Base-by-base conservation (phyloP, 2,797 vertebrate genomes). In the Poecilia gillii region DNA sequence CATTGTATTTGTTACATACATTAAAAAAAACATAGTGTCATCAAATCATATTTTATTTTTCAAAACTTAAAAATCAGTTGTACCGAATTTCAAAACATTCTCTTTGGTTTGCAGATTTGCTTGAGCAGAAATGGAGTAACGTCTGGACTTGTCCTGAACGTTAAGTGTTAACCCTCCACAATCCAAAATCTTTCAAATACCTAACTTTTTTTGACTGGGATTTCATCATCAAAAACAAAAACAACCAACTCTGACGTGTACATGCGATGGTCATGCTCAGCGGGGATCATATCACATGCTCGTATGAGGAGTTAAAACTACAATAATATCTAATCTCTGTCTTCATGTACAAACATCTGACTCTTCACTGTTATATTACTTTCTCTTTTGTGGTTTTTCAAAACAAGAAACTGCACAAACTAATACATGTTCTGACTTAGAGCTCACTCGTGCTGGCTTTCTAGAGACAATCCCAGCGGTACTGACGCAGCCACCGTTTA, bases 401-500 rank as follows among this genome's bases (percentile, higher is more conserved):
- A n/a, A 31, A 45, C 39, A 51, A 25, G 8, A 73, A 79, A 70
- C 57, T 25, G 31, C 81, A 49, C 51, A 46, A 80, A 81, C 2
- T 14, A 18, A 68, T 23, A 12, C 25, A 53, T 83, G 78, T 84
- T 84, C 80, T 83, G 74, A 74, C 64, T 16, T 49, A 68, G 72
- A 39, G 45, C 49, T 31, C 25, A 72, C 62, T 18, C 62, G 23
- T 41, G 9, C 51, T 1, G 76, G 72, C 76, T 84, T 81, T 72
- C 84, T 82, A 73, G 84, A 80, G 83, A 81, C 87, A 82, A 82
- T 76, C 84, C 81, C 36, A 59, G 81, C 79, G 77, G 83, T 75
- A 84, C 77, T 33, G 81, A 90, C 77, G 16, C 81, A 80, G 77
- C 62, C 57, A 62, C 14, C 9, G 53, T 75, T 95, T 94, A 94